These are phyloP conservation scores for Lepidocolaptes lacrymiger DNA, from an alignment of 2,797 vertebrate genomes.

Conservation along the genomic window DNA sequence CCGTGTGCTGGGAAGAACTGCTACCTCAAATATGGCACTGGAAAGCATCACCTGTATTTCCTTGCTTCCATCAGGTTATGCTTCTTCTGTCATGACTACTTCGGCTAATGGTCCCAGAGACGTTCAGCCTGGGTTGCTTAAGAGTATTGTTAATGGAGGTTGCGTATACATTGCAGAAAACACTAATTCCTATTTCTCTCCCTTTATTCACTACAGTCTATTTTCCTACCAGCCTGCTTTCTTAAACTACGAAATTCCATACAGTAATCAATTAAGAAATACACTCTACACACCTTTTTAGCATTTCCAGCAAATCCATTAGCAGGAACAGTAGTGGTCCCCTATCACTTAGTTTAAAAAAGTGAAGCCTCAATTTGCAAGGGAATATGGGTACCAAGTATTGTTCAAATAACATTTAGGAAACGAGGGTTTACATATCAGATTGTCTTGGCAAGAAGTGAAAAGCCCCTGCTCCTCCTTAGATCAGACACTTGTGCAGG, in stretches of 20 bases:
- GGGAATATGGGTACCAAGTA: background rate
- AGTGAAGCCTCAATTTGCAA: background rate
- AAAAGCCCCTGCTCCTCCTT: background rate
- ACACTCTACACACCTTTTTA: background rate
- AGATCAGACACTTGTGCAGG: background rate
- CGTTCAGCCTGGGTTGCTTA: background rate
- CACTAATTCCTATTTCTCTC: background rate
- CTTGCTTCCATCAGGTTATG: accelerated
- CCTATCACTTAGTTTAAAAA: background rate
- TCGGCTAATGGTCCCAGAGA: background rate
- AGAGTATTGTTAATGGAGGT: background rate
- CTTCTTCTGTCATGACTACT: background rate
- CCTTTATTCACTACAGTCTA: background rate
- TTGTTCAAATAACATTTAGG: background rate
- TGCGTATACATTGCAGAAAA: background rate
- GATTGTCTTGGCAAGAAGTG: background rate
- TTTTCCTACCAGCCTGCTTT: background rate
- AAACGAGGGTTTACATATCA: background rate
- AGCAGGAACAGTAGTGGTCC: background rate
- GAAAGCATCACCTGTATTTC: accelerated
- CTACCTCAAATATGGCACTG: accelerated
- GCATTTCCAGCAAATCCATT: background rate
- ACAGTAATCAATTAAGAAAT: background rate
- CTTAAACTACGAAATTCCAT: background rate
- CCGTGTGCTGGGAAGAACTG: accelerated